Base-by-base conservation (phyloP, 2,888 invertebrate genomes). In the Clivina fossor region DNA sequence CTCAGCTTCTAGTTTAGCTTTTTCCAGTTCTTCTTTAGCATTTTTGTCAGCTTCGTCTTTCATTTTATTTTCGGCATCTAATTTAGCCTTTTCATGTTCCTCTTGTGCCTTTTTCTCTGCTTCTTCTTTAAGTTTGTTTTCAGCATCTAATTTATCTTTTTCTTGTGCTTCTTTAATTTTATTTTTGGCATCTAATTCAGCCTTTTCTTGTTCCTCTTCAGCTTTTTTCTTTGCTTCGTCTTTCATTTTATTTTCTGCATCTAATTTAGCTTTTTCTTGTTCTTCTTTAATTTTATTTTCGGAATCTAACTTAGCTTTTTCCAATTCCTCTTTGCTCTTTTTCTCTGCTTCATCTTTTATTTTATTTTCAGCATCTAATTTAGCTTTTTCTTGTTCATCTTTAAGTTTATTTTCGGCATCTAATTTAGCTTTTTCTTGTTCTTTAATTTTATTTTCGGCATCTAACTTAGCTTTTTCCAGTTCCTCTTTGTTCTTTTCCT, bases 41-140 rank as follows among this genome's bases (percentile, higher is more conserved):
- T 43, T 24, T 32, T 48, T 32, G 16, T 57, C 40, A 11, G 50
- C 53, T 58, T 63, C 47, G 51, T 59, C 51, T 19, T 58, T 43
- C 4, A 48, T 41, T 15, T 57, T 44, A 8, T 47, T 35, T 22
- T 49, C 22, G 13, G 57, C 53, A n/a, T 4, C 43, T 55, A 58
- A 35, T 13, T 28, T 38, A 47, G 48, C 38, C 4, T 19, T 26
- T 28, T 49, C 26, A 15, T 54, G 38, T 38, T 49, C 54, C 38
- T 72, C 62, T 7, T 68, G 69, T 60, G 20, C 60, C 48, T 56
- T 58, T 7, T 69, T 68, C 58, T 72, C 71, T 30, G 68, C 20
- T 26, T 53, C 55, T n/a, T n/a, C n/a, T n/a, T n/a, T n/a, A 59
- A 18, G 60, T 53, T 47, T 63, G 22, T 57, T 57, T 59, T 58